Conservation (phyloP, 2,888 invertebrate species). For the Pimpla rufipes region DNA sequence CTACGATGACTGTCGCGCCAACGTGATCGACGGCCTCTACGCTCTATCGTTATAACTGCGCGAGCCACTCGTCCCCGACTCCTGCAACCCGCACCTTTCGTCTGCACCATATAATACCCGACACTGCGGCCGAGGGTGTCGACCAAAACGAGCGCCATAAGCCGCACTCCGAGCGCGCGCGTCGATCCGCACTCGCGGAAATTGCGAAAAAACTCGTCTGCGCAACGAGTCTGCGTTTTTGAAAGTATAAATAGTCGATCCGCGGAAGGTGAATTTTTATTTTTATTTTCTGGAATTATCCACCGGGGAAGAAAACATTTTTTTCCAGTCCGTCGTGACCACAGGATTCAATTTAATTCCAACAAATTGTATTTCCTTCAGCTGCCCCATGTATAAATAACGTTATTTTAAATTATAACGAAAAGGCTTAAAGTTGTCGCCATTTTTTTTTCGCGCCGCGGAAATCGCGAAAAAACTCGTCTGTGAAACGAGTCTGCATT, state of each 20-base stretch:
- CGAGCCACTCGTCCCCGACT: constrained; percentile 18
- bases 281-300: too few species aligned
- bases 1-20: constrained; percentile 68
- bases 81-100: constrained; percentile 16
- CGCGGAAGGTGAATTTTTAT: too few species aligned
- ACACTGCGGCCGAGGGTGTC: constrained; percentile 7
- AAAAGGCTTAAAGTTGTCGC: too few species aligned
- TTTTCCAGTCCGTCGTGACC: too few species aligned
- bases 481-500: too few species aligned
- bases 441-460: too few species aligned
- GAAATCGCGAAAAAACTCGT: too few species aligned
- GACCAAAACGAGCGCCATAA: constrained; percentile 12
- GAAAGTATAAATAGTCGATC: background rate
- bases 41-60: constrained; percentile 61
- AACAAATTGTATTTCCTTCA: too few species aligned
- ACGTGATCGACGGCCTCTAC: constrained; percentile 70
- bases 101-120: background rate
- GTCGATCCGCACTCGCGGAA: constrained; percentile 43
- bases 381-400: too few species aligned
- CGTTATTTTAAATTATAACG: too few species aligned
- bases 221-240: background rate
- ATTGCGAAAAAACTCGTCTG: constrained; percentile 14
- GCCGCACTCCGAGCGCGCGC: constrained; percentile 3
- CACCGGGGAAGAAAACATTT: too few species aligned
- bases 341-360: too few species aligned